Conservation (phyloP, 1,140 invertebrate species). For the Lucilia sericata region DNA sequence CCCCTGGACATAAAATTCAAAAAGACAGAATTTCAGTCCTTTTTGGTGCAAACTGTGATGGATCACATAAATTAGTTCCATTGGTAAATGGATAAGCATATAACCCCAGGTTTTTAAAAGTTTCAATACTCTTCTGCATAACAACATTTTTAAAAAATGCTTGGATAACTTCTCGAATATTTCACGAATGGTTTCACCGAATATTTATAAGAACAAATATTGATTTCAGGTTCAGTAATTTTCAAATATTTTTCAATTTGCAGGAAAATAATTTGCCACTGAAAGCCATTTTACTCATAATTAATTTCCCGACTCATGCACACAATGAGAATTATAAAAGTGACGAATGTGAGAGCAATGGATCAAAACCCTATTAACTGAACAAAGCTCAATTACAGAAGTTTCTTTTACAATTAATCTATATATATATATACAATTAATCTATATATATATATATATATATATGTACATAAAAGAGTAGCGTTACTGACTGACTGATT, state of each 20-base stretch:
- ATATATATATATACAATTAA: no score
- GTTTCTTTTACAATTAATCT: no score
- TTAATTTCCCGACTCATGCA: constrained; percentile 34
- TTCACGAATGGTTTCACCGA: no score
- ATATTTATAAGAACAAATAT: constrained; percentile 6
- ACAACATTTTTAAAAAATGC: constrained; percentile 24
- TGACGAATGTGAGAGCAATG: no score
- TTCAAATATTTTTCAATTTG: no score
- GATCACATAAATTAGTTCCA: constrained; percentile 39
- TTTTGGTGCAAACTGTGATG: constrained; percentile 22
- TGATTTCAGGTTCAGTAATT: constrained; percentile 6
- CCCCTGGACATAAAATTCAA: constrained; percentile 17
- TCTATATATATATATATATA: no score
- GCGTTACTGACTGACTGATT: no score
- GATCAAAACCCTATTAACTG: no score
- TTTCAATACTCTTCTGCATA: constrained; percentile 17
- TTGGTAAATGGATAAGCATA: constrained; percentile 39
- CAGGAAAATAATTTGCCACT: constrained; percentile 45
- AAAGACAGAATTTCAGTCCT: constrained; percentile 28
- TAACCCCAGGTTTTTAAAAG: constrained; percentile 23
- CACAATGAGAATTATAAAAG: constrained; percentile 19
- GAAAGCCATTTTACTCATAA: constrained; percentile 33
- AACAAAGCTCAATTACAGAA: no score
- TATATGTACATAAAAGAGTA: no score
- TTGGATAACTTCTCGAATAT: constrained; percentile 29